Evolutionary conservation across 2,888 invertebrate species (phyloP).

Genomic region (Pammene aurita): DNA sequence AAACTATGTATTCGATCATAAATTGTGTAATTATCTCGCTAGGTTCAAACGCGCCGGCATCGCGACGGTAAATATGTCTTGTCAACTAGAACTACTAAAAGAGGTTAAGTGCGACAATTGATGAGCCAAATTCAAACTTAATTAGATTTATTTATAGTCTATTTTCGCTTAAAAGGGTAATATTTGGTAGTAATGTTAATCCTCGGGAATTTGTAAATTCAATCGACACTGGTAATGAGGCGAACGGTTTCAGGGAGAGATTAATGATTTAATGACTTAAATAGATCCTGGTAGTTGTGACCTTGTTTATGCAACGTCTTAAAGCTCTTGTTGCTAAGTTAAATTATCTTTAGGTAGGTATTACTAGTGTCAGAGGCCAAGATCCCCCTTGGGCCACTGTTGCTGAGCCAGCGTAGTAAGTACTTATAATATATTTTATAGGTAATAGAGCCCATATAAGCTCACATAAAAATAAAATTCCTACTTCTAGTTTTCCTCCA

Average conservation of each 20-base stretch:
- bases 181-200: neutral
- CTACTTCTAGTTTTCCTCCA: too few species aligned
- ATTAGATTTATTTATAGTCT: neutral
- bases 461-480: too few species aligned
- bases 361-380: too few species aligned
- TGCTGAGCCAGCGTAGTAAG: too few species aligned
- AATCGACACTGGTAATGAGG: slow-evolving; percentile 51
- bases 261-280: slow-evolving; percentile 39
- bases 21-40: slow-evolving; percentile 72
- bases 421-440: too few species aligned
- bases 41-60: slow-evolving; percentile 62
- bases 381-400: too few species aligned
- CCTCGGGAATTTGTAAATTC: slow-evolving; percentile 48
- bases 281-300: slow-evolving; percentile 27
- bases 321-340: neutral
- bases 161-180: neutral
- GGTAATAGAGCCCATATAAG: too few species aligned
- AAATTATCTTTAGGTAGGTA: neutral
- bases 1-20: slow-evolving; percentile 69
- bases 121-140: slow-evolving; percentile 9
- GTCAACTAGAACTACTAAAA: slow-evolving; percentile 18
- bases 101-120: slow-evolving; percentile 15
- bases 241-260: slow-evolving; percentile 48
- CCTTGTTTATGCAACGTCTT: slow-evolving; percentile 20
- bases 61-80: slow-evolving; percentile 50